Base-by-base conservation (phyloP, 2,888 invertebrate species). In the Dolomedes plantarius region DNA sequence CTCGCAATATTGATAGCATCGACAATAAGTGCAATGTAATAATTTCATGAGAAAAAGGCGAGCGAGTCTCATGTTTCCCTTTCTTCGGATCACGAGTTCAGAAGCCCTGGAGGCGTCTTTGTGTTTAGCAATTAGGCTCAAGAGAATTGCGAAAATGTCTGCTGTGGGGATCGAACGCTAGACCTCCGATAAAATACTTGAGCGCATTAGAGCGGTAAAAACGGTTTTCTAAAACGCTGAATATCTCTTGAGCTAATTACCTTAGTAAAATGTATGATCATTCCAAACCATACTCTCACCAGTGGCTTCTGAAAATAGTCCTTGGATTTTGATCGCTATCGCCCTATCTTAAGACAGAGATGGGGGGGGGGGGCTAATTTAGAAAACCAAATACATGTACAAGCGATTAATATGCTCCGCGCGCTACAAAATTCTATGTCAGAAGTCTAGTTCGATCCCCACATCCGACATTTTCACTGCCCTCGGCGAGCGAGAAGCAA, bases 391-490 rank as follows among this genome's bases (percentile, higher is more conserved):
- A 28, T 13, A n/a, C 6, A 29, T 7, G 13, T 16, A 7, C 19
- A 19, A 31, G 13, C 31, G 7, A 7, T 67, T 32, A 28, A 19
- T 39, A 68, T 1, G 56, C 56, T 23, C 56, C 23, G 2, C 56
- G 56, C 56, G 56, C 56, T 56, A 56, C 7, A 5, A 56, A 56
- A 56, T 56, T 56, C 56, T 56, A 23, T 56, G 13, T 7, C 6
- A 9, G 39, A 39, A 68, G 36, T 68, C 32, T 13, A 32, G 39
- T 39, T 68, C 68, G 36, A 39, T 39, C 39, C 68, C 68, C 68
- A 68, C 68, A 68, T n/a, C 16, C 19, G 68, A 32, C 68, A 68
- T 68, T 68, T 68, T 39, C 68, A 65, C 27, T 28, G 19, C 19
- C 27, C 27, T 16, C 16, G 9, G 19, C 13, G 9, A 13, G 28